phyloP scores from a whole-genome alignment of 2,888 invertebrate genomes.

The Halocaridina rubra region DNA sequence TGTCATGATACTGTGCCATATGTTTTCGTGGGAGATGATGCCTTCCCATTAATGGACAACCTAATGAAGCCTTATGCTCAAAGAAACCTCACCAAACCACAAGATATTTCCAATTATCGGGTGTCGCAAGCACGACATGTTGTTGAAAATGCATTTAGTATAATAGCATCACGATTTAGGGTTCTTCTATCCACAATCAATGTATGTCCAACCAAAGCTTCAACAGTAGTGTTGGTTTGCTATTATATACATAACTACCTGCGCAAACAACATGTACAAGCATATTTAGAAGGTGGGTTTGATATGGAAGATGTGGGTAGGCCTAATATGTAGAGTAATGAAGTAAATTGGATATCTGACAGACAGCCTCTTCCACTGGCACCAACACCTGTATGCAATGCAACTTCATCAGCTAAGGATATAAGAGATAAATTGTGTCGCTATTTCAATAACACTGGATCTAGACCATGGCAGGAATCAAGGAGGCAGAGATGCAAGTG shows the following conservation, averaged over 20 bases:
- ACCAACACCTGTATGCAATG: conserved; percentile 5
- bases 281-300: not conserved
- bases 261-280: conserved; percentile 4
- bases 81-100: not conserved
- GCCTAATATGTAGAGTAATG: no score
- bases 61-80: not conserved
- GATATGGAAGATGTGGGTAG: not conserved
- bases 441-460: no score
- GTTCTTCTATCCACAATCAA: not conserved
- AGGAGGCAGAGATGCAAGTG: no score
- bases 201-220: conserved; percentile 13
- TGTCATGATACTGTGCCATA: not conserved
- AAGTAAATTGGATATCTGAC: no score
- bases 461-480: no score
- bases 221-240: conserved; percentile 9
- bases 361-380: no score
- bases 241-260: no score
- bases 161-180: not conserved
- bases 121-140: not conserved
- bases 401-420: no score
- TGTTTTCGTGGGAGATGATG: not conserved
- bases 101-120: conserved; percentile 4
- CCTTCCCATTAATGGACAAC: not conserved
- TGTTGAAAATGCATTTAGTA: conserved; percentile 19
- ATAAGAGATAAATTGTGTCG: not conserved